Evolutionary conservation across 1,140 invertebrate species (phyloP).

Genomic region (Cydia strobilella): DNA sequence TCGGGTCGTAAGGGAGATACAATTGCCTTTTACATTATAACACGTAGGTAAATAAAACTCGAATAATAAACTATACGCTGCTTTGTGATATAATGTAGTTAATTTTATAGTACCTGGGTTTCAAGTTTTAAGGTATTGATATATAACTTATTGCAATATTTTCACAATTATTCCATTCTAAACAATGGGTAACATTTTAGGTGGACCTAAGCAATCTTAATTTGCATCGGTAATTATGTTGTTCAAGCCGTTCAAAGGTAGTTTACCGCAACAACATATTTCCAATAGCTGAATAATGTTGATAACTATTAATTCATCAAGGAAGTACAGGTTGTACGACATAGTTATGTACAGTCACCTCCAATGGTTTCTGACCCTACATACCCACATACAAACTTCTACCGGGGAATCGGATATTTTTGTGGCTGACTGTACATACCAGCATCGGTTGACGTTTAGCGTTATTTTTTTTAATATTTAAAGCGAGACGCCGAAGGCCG

Average conservation of each 20-base stretch:
- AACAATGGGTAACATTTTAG: too few relatives aligned
- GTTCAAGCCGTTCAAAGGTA: too few relatives aligned
- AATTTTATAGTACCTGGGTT: neutral
- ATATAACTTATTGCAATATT: too few relatives aligned
- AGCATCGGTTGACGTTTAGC: neutral
- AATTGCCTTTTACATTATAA: slow-evolving; percentile 17
- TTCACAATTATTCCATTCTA: too few relatives aligned
- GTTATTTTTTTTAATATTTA: neutral
- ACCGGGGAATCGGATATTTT: neutral
- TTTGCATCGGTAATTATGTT: too few relatives aligned
- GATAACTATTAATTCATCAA: neutral
- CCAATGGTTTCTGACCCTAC: neutral
- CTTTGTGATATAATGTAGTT: slow-evolving; percentile 19
- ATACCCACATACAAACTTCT: neutral
- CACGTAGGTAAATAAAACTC: neutral
- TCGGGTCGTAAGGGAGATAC: neutral
- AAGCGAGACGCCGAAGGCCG: neutral
- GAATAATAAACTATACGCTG: slow-evolving; percentile 13
- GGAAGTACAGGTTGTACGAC: neutral
- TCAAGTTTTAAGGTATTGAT: neutral
- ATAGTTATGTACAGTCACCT: neutral
- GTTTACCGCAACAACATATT: too few relatives aligned
- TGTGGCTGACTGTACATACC: neutral
- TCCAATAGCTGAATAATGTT: too few relatives aligned
- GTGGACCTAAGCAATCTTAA: too few relatives aligned